Percentiles rank a stretch among this genome's conserved stretches.
Evolutionary conservation across 2,888 invertebrate genomes (phyloP).

Genomic region (Melanophora roralis): DNA sequence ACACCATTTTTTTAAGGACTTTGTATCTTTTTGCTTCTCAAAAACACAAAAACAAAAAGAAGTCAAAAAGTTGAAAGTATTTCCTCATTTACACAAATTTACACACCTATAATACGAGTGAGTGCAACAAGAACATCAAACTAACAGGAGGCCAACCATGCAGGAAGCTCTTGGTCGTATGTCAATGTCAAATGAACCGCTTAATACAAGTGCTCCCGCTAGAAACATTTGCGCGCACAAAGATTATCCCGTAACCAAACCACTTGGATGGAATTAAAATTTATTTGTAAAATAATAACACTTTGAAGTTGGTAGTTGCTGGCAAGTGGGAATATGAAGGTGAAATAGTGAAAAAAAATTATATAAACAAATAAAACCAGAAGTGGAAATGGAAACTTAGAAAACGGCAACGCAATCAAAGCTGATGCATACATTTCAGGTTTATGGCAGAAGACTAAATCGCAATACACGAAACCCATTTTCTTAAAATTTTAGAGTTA

Average conservation of each 20-base stretch:
- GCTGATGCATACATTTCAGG: conserved; percentile 9
- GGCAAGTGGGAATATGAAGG: not conserved
- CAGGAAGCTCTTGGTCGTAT: conserved; percentile 25
- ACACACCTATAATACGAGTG: conserved; percentile 19
- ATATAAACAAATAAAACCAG: conserved; percentile 37
- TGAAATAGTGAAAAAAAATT: not conserved
- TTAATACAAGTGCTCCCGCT: conserved; percentile 57
- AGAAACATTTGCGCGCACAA: not conserved
- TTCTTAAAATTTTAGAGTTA: too few relatives aligned
- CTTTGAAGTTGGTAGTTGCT: not conserved
- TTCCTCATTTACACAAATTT: conserved; percentile 54
- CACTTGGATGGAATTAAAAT: conserved; percentile 8
- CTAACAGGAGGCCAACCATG: conserved; percentile 1
- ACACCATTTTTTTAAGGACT: not conserved
- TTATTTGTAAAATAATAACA: conserved; percentile 16
- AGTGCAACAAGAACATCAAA: not conserved
- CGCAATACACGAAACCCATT: not conserved
- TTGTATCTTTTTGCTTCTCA: not conserved
- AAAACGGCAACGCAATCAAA: conserved; percentile 3
- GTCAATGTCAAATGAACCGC: conserved; percentile 58
- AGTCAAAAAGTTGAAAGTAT: conserved; percentile 55
- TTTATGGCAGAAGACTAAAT: not conserved
- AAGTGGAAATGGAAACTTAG: conserved; percentile 26
- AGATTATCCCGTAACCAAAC: not conserved
- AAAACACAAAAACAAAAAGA: not conserved